Evolutionary conservation across 2,113 vertebrate genomes (phyloP).

Genomic region (Rhegmatorhina hoffmannsi): DNA sequence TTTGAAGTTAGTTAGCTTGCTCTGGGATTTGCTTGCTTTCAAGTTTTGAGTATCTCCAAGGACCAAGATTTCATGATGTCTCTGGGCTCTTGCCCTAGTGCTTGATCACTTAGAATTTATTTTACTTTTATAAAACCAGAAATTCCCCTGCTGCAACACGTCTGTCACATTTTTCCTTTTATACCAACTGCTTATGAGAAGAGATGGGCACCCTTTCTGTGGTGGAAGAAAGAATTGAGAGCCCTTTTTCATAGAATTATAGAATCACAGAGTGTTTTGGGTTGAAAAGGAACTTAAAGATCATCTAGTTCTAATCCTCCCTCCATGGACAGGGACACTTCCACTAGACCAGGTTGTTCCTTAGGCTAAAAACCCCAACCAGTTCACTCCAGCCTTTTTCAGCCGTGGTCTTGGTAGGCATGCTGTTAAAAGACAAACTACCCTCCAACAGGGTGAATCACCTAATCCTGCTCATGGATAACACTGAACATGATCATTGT

Average conservation of each 20-base stretch:
- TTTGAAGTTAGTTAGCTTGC: neutral
- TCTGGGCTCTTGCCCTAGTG: neutral
- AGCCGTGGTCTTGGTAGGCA: neutral
- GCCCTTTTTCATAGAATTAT: neutral
- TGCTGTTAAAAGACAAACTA: neutral
- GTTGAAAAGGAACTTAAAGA: neutral
- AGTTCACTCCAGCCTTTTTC: neutral
- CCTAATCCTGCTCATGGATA: neutral
- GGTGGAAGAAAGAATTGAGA: rapidly evolving
- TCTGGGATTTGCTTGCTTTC: neutral
- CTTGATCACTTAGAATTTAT: neutral
- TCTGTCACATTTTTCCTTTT: neutral
- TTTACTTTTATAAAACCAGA: neutral
- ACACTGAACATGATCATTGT: rapidly evolving
- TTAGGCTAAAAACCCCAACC: rapidly evolving
- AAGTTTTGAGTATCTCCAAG: neutral
- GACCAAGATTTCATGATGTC: neutral
- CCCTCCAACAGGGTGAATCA: rapidly evolving
- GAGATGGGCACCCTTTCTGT: neutral
- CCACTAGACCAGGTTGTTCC: no score
- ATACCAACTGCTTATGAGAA: neutral
- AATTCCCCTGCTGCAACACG: neutral
- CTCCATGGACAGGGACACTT: neutral
- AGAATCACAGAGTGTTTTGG: neutral
- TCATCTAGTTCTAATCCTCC: neutral